Conservation (phyloP, 1,140 invertebrate genomes). For the Laodelphax striatellus region DNA sequence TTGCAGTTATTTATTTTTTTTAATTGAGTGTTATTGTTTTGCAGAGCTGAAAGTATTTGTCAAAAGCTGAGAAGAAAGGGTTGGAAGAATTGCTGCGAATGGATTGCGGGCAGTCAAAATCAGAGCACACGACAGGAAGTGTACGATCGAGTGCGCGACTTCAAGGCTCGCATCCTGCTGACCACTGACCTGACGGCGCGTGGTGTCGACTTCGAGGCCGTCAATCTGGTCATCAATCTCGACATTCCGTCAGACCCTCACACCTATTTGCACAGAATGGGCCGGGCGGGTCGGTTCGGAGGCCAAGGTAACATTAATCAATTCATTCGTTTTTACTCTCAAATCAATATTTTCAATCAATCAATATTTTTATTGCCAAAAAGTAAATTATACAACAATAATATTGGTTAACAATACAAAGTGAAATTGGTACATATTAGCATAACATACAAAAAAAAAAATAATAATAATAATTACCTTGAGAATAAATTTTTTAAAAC, state of each 20-base stretch:
- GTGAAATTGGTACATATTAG: too few relatives aligned
- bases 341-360: too few relatives aligned
- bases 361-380: too few relatives aligned
- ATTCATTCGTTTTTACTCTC: too few relatives aligned
- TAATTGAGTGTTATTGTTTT: not conserved
- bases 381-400: too few relatives aligned
- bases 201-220: slow-evolving; percentile 83
- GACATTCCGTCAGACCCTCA: slow-evolving; percentile 71
- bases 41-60: slow-evolving; percentile 54
- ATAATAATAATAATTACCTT: too few relatives aligned
- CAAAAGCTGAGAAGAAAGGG: slow-evolving; percentile 54
- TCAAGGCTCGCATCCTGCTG: slow-evolving; percentile 63
- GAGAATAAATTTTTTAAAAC: too few relatives aligned
- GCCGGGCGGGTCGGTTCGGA: slow-evolving; percentile 84
- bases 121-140: slow-evolving; percentile 11
- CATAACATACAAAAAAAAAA: too few relatives aligned
- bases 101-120: slow-evolving; percentile 13
- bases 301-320: slow-evolving; percentile 42
- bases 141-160: slow-evolving; percentile 6
- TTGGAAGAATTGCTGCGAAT: slow-evolving; percentile 25
- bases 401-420: too few relatives aligned
- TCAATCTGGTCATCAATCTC: slow-evolving; percentile 89
- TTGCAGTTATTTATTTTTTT: too few relatives aligned
- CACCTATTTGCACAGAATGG: slow-evolving; percentile 92
- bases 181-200: slow-evolving; percentile 82